A percentile compares a stretch with the other conserved stretches of the same genome.
These are phyloP conservation scores for Agriotes lineatus DNA, from an alignment of 2,888 invertebrate species.

Conservation along the genomic window DNA sequence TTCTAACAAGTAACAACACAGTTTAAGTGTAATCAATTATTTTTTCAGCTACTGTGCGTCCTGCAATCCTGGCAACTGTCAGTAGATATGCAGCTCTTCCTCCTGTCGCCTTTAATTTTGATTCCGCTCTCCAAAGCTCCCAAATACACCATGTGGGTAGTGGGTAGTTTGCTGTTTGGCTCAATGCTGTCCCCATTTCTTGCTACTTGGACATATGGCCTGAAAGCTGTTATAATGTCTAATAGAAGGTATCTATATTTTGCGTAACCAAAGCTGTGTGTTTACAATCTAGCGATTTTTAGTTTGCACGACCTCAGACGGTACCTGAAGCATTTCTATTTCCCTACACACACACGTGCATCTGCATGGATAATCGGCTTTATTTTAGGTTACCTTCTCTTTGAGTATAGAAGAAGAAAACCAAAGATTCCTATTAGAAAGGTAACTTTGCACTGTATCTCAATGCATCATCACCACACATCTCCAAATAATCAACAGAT, in stretches of 20 bases:
- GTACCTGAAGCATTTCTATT: slow-evolving; percentile 45
- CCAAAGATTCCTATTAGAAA: not conserved
- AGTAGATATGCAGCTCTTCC: slow-evolving; percentile 72
- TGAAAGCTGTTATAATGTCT: slow-evolving; percentile 52
- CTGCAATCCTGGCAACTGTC: slow-evolving; percentile 72
- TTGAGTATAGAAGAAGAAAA: slow-evolving; percentile 40
- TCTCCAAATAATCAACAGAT: too few relatives aligned
- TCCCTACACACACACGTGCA: slow-evolving; percentile 55
- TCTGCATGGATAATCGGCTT: slow-evolving; percentile 57
- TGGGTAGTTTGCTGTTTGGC: not conserved
- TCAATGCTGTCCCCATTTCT: not conserved
- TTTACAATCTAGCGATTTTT: slow-evolving; percentile 17
- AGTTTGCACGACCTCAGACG: slow-evolving; percentile 36
- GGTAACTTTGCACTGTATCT: too few relatives aligned
- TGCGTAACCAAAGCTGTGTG: not conserved
- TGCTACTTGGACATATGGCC: not conserved
- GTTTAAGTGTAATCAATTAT: not conserved
- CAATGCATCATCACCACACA: too few relatives aligned
- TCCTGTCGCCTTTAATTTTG: slow-evolving; percentile 69
- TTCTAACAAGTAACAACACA: not conserved
- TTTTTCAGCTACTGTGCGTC: slow-evolving; percentile 58
- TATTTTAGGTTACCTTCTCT: slow-evolving; percentile 54
- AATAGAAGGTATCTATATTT: slow-evolving; percentile 25
- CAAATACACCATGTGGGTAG: not conserved
- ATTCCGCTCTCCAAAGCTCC: slow-evolving; percentile 60